phyloP scores from a whole-genome alignment of 1,140 invertebrate genomes.

The Cyclina sinensis region DNA sequence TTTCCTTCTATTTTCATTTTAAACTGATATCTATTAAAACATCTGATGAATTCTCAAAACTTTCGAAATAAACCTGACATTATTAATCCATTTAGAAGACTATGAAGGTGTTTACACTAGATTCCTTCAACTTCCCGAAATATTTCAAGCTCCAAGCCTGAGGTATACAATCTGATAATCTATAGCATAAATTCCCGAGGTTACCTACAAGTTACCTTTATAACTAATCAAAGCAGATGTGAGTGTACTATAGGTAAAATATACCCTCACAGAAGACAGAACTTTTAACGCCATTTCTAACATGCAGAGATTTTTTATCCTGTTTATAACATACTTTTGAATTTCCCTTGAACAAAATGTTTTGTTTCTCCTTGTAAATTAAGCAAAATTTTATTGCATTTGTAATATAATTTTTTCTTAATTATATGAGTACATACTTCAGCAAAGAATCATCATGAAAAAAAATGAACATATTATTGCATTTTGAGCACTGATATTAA shows the following conservation, averaged over 20 bases:
- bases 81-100: conserved; percentile 7
- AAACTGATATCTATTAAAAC: neutral
- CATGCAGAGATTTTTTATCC: too few relatives aligned
- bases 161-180: neutral
- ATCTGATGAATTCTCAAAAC: neutral
- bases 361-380: too few relatives aligned
- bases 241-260: neutral
- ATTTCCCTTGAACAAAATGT: too few relatives aligned
- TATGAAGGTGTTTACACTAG: neutral
- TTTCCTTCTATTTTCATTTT: too few relatives aligned
- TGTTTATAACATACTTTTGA: too few relatives aligned
- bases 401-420: too few relatives aligned
- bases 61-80: conserved; percentile 1
- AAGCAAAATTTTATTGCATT: too few relatives aligned
- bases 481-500: too few relatives aligned
- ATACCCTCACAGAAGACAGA: neutral
- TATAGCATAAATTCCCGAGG: neutral
- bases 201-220: neutral
- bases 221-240: neutral
- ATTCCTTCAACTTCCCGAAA: conserved; percentile 17
- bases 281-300: too few relatives aligned
- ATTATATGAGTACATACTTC: too few relatives aligned
- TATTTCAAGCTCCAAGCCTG: neutral
- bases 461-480: too few relatives aligned
- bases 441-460: too few relatives aligned